A percentile compares a stretch with the other conserved stretches of the same genome.
These are phyloP conservation scores for Hydra vulgaris DNA, from an alignment of 30 jellyfish, hydroid and myxozoan genomes.

Conservation along the genomic window DNA sequence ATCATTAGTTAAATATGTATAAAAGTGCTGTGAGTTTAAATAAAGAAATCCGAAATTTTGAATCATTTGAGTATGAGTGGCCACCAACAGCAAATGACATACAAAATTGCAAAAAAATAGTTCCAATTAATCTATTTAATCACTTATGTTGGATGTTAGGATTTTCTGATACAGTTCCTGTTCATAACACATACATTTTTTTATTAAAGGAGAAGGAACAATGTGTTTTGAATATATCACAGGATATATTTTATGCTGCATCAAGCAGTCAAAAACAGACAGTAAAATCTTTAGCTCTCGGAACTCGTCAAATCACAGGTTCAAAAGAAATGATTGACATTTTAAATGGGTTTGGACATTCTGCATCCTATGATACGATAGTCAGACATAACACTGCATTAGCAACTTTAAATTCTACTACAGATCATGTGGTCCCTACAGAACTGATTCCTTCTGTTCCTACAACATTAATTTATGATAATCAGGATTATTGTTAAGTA, in stretches of 20 bases:
- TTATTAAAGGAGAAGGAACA: not conserved
- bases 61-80: slow-evolving; percentile 19
- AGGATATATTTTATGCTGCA: slow-evolving; percentile 33
- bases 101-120: slow-evolving; percentile 17
- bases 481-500: too few relatives aligned
- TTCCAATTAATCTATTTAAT: slow-evolving; percentile 25
- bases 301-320: slow-evolving; percentile 45
- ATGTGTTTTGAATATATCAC: slow-evolving; percentile 36
- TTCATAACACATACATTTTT: slow-evolving; percentile 16
- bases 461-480: slow-evolving; percentile 32
- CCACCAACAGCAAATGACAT: slow-evolving; percentile 45
- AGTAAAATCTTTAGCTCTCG: slow-evolving; percentile 39
- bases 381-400: slow-evolving; percentile 33
- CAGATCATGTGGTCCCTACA: not conserved
- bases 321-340: slow-evolving; percentile 24
- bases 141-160: slow-evolving; percentile 43
- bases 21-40: slow-evolving; percentile 4
- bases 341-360: slow-evolving; percentile 40
- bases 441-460: slow-evolving; percentile 11
- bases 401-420: not conserved
- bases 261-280: slow-evolving; percentile 39
- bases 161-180: slow-evolving; percentile 6
- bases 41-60: not conserved
- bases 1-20: not conserved
- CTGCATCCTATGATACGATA: slow-evolving; percentile 29